Base-by-base conservation (phyloP, 2,113 vertebrate species). In the Paralichthys olivaceus region DNA sequence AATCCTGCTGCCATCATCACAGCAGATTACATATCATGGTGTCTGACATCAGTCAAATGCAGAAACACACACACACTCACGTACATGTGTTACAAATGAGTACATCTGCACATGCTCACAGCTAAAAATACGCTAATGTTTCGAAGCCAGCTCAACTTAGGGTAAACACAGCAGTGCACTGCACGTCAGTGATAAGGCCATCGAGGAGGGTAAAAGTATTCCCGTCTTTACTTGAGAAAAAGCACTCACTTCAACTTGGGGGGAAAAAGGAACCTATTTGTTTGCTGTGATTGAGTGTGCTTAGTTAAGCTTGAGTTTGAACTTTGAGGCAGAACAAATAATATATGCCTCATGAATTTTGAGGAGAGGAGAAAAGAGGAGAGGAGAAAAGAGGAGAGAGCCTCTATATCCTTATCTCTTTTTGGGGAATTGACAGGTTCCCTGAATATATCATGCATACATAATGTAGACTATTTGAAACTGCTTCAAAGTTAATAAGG, bases 231-330 rank as follows among this genome's bases (percentile, higher is more conserved):
- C 64, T 77, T 37, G 56, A 73, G 55, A 73, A 75, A 79, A 83
- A 69, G 19, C 60, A 75, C 68, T 82, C 28, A 60, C 75, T 82
- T 81, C 77, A 61, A 78, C 66, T 75, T 58, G 13, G 13, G 13
- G 86, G 55, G 83, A 81, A 81, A 68, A 68, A 68, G 32, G 59
- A 84, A 77, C 49, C 62, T 88, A 83, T 88, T 87, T 83, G 79
- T 90, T 87, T 86, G 72, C 82, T 67, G 82, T 90, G 92, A 93
- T 91, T 89, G 85, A 87, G 86, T 89, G 85, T 90, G 89, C 85
- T 93, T 75, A 57, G 86, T 83, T 90, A 83, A 91, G 89, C 87
- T 74, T 58, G 72, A 70, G 72, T 77, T 89, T 75, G 23, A 71
- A 78, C 75, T 89, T 53, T 80, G 81, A 76, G 67, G 83, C 72